Evolutionary conservation across 2,113 vertebrate species (phyloP).

Genomic region (Rhagologus leucostigma): DNA sequence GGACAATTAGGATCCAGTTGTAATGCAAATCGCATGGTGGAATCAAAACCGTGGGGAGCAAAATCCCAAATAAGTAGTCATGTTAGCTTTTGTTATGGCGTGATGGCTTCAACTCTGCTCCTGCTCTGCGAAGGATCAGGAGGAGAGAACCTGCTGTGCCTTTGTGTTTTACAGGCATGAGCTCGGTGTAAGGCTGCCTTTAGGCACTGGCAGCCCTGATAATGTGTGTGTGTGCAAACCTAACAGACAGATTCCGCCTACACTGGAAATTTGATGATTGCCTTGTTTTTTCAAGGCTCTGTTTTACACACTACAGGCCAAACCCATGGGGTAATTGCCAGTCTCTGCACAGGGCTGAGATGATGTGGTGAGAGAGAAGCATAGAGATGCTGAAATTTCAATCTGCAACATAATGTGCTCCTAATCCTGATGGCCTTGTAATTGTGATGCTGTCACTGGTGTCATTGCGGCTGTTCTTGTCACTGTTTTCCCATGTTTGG

Average conservation of each 20-base stretch:
- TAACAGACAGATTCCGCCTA: constrained; percentile 8
- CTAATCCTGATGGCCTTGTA: background rate
- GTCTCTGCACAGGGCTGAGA: background rate
- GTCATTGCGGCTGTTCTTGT: background rate
- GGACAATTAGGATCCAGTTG: background rate
- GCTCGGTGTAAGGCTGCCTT: background rate
- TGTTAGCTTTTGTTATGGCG: background rate
- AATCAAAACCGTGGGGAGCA: background rate
- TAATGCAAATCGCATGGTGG: background rate
- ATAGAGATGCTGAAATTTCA: background rate
- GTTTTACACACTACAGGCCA: background rate
- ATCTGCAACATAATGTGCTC: background rate
- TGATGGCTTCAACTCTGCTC: background rate
- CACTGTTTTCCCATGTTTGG: background rate
- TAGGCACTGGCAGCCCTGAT: background rate
- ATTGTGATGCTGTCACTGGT: background rate
- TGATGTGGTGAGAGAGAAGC: background rate
- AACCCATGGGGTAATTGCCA: background rate
- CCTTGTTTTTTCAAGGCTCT: constrained; percentile 10
- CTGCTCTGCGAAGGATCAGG: background rate
- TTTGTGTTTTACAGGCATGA: background rate
- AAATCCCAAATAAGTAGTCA: background rate
- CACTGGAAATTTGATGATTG: constrained; percentile 20
- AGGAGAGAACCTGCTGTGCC: background rate
- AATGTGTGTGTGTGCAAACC: background rate